phyloP scores from a whole-genome alignment of 1,140 invertebrate species.

The Fopius arisanus region DNA sequence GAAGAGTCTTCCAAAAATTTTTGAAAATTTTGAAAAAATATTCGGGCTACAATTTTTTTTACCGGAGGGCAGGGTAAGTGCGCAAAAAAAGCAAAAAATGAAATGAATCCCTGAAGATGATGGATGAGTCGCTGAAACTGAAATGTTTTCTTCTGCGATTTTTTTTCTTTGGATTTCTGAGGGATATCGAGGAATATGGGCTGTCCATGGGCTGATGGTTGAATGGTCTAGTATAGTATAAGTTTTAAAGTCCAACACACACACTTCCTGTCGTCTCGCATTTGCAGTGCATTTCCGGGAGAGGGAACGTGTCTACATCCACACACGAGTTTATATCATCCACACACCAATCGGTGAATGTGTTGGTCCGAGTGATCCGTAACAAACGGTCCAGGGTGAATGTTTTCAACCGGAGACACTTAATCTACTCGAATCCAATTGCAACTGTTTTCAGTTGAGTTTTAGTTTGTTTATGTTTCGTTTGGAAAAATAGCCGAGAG shows the following conservation, averaged over 20 bases:
- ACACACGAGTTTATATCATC: neutral
- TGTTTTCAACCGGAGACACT: conserved; percentile 11
- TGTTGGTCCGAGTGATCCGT: conserved; percentile 1
- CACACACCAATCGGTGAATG: neutral
- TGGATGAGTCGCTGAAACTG: no score
- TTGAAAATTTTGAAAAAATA: no score
- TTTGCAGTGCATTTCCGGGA: conserved; percentile 31
- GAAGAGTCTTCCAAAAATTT: no score
- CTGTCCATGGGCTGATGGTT: neutral
- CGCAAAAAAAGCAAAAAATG: no score
- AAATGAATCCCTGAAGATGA: no score
- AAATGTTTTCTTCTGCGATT: no score
- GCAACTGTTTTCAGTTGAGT: neutral
- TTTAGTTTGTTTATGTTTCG: neutral
- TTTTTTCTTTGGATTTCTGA: neutral
- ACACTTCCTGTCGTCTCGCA: conserved; percentile 31
- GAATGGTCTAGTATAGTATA: neutral
- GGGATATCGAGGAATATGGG: neutral
- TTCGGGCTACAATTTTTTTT: no score
- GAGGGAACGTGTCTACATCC: conserved; percentile 3
- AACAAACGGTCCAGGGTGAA: conserved; percentile 14
- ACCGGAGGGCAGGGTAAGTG: no score
- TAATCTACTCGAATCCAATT: conserved; percentile 13
- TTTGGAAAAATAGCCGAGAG: neutral
- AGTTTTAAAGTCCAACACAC: conserved; percentile 21